phyloP scores from a whole-genome alignment of 2,113 vertebrate species.

The Cariama cristata region DNA sequence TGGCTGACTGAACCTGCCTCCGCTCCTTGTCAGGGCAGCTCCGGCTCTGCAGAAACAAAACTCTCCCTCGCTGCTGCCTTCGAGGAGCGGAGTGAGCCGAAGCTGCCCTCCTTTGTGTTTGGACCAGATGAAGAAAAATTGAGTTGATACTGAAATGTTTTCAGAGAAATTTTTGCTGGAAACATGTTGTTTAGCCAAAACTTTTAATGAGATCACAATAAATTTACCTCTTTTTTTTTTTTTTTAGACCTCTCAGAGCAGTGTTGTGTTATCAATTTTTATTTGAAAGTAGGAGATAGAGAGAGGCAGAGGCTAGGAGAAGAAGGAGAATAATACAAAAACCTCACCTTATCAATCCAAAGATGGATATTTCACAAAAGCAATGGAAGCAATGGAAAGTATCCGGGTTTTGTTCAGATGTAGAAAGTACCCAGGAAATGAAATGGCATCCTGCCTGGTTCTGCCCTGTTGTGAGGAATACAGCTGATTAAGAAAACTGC shows the following conservation, averaged over 20 bases:
- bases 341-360: background rate
- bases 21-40: background rate
- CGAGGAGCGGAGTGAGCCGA: background rate
- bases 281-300: background rate
- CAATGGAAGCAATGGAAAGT: background rate
- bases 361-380: background rate
- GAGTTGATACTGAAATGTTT: background rate
- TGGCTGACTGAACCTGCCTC: background rate
- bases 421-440: background rate
- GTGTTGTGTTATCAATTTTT: background rate
- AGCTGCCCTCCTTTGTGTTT: background rate
- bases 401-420: background rate
- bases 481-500: background rate
- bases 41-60: background rate
- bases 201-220: background rate
- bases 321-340: background rate
- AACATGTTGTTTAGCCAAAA: background rate
- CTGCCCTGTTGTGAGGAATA: background rate
- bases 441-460: background rate
- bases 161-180: constrained; percentile 1
- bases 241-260: background rate
- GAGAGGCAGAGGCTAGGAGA: background rate
- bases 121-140: background rate
- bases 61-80: background rate
- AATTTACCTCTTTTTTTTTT: background rate